A percentile compares a stretch with the other conserved stretches of the same genome.
Evolutionary conservation across 2,113 vertebrate genomes (phyloP).

Genomic region (Periophthalmus modestus): DNA sequence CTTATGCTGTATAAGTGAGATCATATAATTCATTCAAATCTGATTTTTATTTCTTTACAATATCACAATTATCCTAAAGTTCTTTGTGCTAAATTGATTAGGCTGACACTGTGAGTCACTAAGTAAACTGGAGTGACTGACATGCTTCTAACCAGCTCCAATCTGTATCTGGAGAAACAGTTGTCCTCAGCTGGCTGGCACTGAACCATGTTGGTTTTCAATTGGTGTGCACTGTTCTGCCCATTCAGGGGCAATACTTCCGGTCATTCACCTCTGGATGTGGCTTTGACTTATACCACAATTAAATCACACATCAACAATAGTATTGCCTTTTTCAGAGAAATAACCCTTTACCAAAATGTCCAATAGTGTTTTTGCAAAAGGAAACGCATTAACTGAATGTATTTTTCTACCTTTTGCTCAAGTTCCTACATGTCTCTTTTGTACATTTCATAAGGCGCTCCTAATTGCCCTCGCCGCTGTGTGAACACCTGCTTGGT

Average conservation of each 20-base stretch:
- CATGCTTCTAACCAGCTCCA: conserved; percentile 20
- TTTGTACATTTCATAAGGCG: conserved; percentile 20
- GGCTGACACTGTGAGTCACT: too few species aligned
- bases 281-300: conserved; percentile 39
- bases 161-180: conserved; percentile 34
- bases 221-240: conserved; percentile 30
- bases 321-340: conserved; percentile 29
- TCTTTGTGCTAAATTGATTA: too few species aligned
- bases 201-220: conserved; percentile 27
- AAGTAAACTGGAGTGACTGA: conserved; percentile 24
- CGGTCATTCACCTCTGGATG: conserved; percentile 43
- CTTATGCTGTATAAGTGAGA: too few species aligned
- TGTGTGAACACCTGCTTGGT: conserved; percentile 38
- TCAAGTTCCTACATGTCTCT: not conserved
- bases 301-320: conserved; percentile 35
- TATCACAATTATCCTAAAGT: not conserved
- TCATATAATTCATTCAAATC: too few species aligned
- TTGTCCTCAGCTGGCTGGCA: conserved; percentile 29
- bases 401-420: not conserved
- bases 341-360: not conserved
- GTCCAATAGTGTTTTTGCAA: not conserved
- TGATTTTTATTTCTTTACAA: not conserved
- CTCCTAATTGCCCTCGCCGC: not conserved
- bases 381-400: not conserved
- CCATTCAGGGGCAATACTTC: conserved; percentile 40